Evolutionary conservation across 2,797 vertebrate genomes (phyloP), one percentile per base, ranked within the genome.

Genomic region (Perodicticus potto): DNA sequence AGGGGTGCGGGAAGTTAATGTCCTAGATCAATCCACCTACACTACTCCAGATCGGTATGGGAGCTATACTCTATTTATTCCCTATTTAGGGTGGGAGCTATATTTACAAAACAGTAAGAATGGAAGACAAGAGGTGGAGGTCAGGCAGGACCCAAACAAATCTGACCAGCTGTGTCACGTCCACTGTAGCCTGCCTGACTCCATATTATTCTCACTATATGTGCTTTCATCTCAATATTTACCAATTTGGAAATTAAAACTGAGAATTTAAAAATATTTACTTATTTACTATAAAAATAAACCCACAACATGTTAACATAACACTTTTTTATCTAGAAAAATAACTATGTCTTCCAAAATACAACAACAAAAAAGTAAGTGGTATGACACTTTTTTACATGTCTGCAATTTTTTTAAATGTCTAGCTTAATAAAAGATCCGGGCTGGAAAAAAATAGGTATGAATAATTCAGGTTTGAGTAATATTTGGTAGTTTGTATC

Each of bases 341-440:
- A 49, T 3, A 49, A 49, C 43, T 77, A n/a, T n/a, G 76, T 88
- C 91, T 91, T 95, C 67, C 49, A 59, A 92, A 94, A 82, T n/a
- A 67, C 65, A 67, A 67, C 29, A 67, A 67, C 57, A 25, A 93
- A 91, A 88, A 23, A 57, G 34, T 77, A 86, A 67, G 70, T 82
- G 70, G 29, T 67, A 55, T 93, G 83, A 65, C 49, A 95, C 43
- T 67, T 74, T 90, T 92, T 95, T 59, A 95, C 57, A 83, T 92
- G 95, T 91, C 34, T 96, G 70, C 82, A 65, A 73, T 5, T 73
- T 72, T 77, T 59, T 0, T 5, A 76, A 84, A 16, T 70, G 14
- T 96, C 69, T 88, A 86, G 49, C 69, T 92, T 93, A 95, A 94
- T 95, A 59, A 88, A 91, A 84, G 57, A 63, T n/a, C n/a, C n/a